Percentiles rank a stretch among this genome's conserved stretches.
Conservation (phyloP, 2,888 invertebrate genomes). For the Hecatera dysodea region DNA sequence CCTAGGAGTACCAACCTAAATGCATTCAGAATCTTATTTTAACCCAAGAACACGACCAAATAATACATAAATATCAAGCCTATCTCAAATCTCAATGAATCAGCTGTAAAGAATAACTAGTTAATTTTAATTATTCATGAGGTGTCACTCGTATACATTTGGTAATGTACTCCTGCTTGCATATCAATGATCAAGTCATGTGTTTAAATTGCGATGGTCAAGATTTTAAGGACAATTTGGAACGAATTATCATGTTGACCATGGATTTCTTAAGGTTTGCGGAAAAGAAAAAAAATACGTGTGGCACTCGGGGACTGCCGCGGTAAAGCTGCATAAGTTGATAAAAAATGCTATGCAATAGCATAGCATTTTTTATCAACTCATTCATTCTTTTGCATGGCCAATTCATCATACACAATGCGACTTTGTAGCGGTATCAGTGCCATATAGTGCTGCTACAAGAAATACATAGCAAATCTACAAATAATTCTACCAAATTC, state of each 20-base stretch:
- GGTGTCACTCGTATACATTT: conserved; percentile 33
- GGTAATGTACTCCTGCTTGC: conserved; percentile 47
- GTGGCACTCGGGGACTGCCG: no score
- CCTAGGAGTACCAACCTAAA: background rate
- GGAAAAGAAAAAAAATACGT: no score
- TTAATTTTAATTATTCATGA: conserved; percentile 47
- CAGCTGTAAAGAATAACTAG: conserved; percentile 14
- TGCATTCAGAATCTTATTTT: background rate
- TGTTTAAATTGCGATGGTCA: conserved; percentile 47
- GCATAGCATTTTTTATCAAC: no score
- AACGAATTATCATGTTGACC: conserved; percentile 15
- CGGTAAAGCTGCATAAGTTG: no score
- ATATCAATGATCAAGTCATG: conserved; percentile 47
- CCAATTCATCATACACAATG: no score
- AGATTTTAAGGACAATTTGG: conserved; percentile 45
- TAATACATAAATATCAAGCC: background rate
- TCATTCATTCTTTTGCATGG: no score
- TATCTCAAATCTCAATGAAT: conserved; percentile 35
- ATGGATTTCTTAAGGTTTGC: background rate
- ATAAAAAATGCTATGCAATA: no score
- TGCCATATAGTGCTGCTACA: no score
- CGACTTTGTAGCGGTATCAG: no score
- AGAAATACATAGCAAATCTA: no score
- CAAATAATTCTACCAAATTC: no score
- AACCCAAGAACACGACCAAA: conserved; percentile 10